Evolutionary conservation across 2,113 vertebrate species (phyloP), one percentile per base, ranked within the genome.

Genomic region (Bujurquina vittata): DNA sequence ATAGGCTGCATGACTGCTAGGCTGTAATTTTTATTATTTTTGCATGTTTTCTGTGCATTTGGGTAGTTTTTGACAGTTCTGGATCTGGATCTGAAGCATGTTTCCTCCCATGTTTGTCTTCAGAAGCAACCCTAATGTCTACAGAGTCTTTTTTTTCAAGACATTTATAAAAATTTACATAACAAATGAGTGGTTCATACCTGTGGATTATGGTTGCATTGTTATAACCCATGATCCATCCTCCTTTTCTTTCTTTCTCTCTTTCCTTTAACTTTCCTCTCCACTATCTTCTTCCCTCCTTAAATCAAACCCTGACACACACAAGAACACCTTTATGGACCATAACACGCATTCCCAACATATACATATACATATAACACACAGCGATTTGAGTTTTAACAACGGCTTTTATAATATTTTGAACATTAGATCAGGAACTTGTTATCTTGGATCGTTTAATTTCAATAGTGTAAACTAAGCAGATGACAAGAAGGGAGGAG

Each of bases 401-500:
- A 54, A 72, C 8, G 67, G 46, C 46, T 72, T 54, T 54, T 72
- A 54, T n/a, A 72, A 54, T 72, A 46, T 72, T 52, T 72, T 54
- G 17, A 54, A 14, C 46, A 72, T 72, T 72, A 33, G 26, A 72
- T 54, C 46, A 75, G 1, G 7, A 22, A 26, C 7, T 1, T 69
- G 46, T 10, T 57, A 7, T 77, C 31, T 78, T 43, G 40, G 29
- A 7, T 7, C 1, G 10, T 74, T 78, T 31, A 35, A 6, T 43
- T 56, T 61, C 40, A 4, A 22, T 60, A 78, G 63, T 20, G n/a
- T 79, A 40, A 9, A 72, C 35, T 60, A 3, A 58, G n/a, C 26
- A 74, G 83, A 81, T 29, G 58, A 65, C 37, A 18, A 37, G 18
- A 74, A 26, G 65, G 81, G 73, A 84, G 81, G 63, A 54, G 12